Base-by-base conservation (phyloP, 1,140 invertebrate species). In the Spodoptera frugiperda region DNA sequence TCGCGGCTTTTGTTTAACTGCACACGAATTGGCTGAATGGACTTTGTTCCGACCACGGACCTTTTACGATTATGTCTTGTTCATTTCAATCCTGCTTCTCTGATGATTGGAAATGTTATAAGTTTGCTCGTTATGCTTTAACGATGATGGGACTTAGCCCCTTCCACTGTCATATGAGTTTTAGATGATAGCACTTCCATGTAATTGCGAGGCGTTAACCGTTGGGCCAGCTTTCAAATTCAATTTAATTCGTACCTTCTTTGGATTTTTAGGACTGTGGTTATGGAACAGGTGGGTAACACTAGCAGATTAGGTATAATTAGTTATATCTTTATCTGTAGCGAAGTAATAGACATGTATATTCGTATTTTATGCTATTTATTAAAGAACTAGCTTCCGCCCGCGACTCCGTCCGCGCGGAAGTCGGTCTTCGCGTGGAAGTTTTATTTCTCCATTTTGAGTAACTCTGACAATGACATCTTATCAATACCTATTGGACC, bases 1-100 rank as follows among this genome's bases (percentile, higher is more conserved):
- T 84, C 90, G 91, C 84, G 85, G 83, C 81, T 92, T 91, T 75
- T 86, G 87, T 90, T 91, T 91, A 92, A 93, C 87, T 80, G 87
- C 82, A 78, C 68, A 88, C 82, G 90, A 87, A 92, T 93, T 91
- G 89, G 87, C 89, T 84, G 85, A 92, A 92, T 91, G 89, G 87
- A 91, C 81, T 87, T 86, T 87, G 88, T 86, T 86, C 76, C 72
- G 79, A 79, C 65, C 82, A 79, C 82, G 80, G 83, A 67, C 83
- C 83, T 89, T 87, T 92, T 90, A 91, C 82, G 84, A 80, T 87
- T 88, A 89, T 89, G 83, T 88, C 84, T 88, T 88, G 81, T 87
- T 91, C 85, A 87, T 88, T 92, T 88, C 87, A 88, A 92, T 87
- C 82, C 78, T 55, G 49, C 65, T 74, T 54, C 67, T 78, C 71